Evolutionary conservation across 2,888 invertebrate species (phyloP).

Genomic region (Mellilla xanthometata): DNA sequence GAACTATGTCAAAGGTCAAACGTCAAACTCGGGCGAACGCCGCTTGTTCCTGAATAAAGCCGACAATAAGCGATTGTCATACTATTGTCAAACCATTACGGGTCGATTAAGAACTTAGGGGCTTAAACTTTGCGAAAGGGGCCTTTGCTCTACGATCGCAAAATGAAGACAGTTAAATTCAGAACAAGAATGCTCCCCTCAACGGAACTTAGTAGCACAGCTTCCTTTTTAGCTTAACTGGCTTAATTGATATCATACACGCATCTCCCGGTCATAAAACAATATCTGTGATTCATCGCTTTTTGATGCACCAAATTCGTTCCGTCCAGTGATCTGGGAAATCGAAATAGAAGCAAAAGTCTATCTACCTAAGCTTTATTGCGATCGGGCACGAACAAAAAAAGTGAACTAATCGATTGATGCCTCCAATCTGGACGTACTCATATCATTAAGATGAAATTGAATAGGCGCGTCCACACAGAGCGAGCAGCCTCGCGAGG

Average conservation of each 20-base stretch:
- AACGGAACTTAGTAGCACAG: constrained; percentile 1
- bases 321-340: constrained; percentile 14
- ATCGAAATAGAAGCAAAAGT: neutral
- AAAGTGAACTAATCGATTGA: too few species aligned
- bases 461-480: too few species aligned
- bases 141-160: too few species aligned
- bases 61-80: constrained; percentile 30
- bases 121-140: too few species aligned
- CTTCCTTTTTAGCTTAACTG: constrained; percentile 14
- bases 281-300: constrained; percentile 9
- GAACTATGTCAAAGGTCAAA: constrained; percentile 25
- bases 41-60: constrained; percentile 23
- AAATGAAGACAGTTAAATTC: too few species aligned
- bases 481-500: too few species aligned
- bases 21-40: constrained; percentile 34
- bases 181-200: neutral
- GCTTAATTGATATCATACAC: constrained; percentile 15
- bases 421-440: too few species aligned
- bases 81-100: too few species aligned
- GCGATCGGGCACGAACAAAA: constrained; percentile 20
- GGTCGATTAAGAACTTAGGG: too few species aligned
- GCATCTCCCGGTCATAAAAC: constrained; percentile 16
- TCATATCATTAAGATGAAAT: too few species aligned
- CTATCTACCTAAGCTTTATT: constrained; percentile 14
- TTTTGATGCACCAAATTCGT: constrained; percentile 24